phyloP scores from a whole-genome alignment of 2,113 vertebrate species.

The Dasyurus viverrinus region DNA sequence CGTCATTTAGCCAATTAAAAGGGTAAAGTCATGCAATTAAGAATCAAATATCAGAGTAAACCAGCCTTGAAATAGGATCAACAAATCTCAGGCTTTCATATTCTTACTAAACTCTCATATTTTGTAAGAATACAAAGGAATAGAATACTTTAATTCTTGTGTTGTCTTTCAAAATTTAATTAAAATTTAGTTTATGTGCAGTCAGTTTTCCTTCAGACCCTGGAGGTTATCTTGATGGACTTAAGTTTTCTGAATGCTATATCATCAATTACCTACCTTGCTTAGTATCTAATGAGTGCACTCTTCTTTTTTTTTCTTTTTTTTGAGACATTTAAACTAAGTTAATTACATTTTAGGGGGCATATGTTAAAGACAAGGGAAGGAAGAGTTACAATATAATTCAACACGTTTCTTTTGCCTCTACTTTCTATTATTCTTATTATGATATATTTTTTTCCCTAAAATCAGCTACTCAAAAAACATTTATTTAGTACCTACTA shows the following conservation, averaged over 20 bases:
- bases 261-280: background rate
- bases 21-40: conserved; percentile 15
- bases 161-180: background rate
- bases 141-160: background rate
- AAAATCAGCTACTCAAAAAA: background rate
- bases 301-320: background rate
- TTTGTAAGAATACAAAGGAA: background rate
- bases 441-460: background rate
- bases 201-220: background rate
- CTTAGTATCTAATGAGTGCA: background rate
- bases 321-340: background rate
- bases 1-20: conserved; percentile 41
- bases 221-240: background rate
- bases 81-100: background rate
- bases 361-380: background rate
- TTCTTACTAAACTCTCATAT: conserved; percentile 6
- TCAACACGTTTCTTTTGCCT: background rate
- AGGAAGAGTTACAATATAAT: background rate
- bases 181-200: background rate
- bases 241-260: background rate
- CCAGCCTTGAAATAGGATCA: conserved; percentile 42
- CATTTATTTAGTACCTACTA: background rate
- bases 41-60: conserved; percentile 34
- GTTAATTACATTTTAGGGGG: background rate
- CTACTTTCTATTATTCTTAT: background rate